Base-by-base conservation (phyloP, 2,888 invertebrate genomes). In the Dynastes maya region DNA sequence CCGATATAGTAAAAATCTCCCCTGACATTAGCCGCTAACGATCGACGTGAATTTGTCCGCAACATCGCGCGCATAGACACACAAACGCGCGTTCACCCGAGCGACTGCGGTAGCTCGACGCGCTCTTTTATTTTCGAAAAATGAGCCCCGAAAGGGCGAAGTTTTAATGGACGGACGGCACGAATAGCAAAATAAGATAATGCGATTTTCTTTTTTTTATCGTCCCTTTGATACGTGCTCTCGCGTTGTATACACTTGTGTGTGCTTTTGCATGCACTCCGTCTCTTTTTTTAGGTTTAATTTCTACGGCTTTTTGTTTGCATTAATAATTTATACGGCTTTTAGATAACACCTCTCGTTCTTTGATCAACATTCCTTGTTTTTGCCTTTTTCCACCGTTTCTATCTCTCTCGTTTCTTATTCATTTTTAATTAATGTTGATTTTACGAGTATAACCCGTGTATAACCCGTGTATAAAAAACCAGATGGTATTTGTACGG, bases 101-200 rank as follows among this genome's bases (percentile, higher is more conserved):
- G 8, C 45, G 8, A 45, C 8, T 0, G 45, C 2, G 6, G 2
- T 45, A 45, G 45, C 45, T 11, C 45, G 45, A 11, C 45, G 32
- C 29, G n/a, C 83, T 83, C 84, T 84, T 86, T 85, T 86, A 85
- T 86, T 85, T 85, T 84, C 82, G 83, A 85, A 85, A 86, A 85
- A 55, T 22, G 22, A 55, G 22, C 55, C 55, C 55, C 83, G 84
- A 85, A 85, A 83, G 86, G 84, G 83, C 81, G 80, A 86, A 86
- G 84, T 86, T 86, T 86, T 86, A 86, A 86, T 86, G 85, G 85
- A 85, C 83, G 85, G 32, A 83, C 83, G 83, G 85, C 83, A 84
- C 86, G 86, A 86, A 86, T 86, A 86, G 85, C 85, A 85, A 86
- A 85, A 85, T 86, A 85, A 84, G 83, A 84, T 85, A 86, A 86